Evolutionary conservation across 2,888 invertebrate genomes (phyloP).

Genomic region (Cephalotes varians): DNA sequence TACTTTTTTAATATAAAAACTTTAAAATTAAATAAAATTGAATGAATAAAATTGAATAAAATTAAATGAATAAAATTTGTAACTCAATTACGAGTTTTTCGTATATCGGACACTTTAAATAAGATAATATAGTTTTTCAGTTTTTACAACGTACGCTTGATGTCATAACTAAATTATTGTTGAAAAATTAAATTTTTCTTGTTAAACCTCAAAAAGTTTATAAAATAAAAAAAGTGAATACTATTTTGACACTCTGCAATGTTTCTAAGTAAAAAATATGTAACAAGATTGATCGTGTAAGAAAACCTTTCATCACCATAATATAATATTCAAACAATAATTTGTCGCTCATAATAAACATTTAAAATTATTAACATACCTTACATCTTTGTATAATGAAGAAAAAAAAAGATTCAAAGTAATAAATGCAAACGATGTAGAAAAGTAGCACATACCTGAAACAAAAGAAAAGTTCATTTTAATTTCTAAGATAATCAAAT

Average conservation of each 20-base stretch:
- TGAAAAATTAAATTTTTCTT: not conserved
- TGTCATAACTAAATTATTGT: not conserved
- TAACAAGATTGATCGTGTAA: not conserved
- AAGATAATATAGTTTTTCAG: not conserved
- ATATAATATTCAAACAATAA: conserved; percentile 8
- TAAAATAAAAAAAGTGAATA: not conserved
- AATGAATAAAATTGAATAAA: no score
- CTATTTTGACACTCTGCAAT: not conserved
- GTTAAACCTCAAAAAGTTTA: not conserved
- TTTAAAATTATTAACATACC: conserved; percentile 20
- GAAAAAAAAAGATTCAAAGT: not conserved
- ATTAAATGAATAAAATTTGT: no score
- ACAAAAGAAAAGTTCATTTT: conserved; percentile 7
- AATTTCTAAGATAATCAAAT: conserved; percentile 3
- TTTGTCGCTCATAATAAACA: not conserved
- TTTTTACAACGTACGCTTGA: not conserved
- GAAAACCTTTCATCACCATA: not conserved
- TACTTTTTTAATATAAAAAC: no score
- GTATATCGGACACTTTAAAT: no score
- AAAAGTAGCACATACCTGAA: conserved; percentile 36
- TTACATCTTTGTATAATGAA: not conserved
- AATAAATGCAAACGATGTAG: not conserved
- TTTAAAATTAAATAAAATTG: no score
- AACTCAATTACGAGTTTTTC: no score
- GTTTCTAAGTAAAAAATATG: not conserved